phyloP scores from a whole-genome alignment of 2,888 invertebrate genomes.

The Ectemnius continuus region DNA sequence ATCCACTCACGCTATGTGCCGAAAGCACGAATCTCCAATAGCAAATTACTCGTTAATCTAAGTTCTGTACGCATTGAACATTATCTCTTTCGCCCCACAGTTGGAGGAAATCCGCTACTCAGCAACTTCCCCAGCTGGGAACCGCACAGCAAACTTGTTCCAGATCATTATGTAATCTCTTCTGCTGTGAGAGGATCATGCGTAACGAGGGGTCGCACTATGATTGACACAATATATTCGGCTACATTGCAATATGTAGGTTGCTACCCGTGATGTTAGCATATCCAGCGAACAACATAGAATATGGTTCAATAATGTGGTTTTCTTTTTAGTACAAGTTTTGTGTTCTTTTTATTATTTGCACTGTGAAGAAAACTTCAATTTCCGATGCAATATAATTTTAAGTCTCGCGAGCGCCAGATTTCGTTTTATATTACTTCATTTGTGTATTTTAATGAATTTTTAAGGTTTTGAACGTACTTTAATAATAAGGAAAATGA shows the following conservation, averaged over 20 bases:
- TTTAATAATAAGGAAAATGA: too few relatives aligned
- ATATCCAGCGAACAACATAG: too few relatives aligned
- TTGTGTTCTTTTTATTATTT: too few relatives aligned
- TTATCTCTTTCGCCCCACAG: constrained; percentile 31
- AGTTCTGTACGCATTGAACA: neutral
- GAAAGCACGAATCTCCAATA: constrained; percentile 8
- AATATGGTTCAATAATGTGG: too few relatives aligned
- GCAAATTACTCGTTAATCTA: constrained; percentile 22
- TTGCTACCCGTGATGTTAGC: too few relatives aligned
- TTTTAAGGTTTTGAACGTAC: too few relatives aligned
- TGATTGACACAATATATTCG: constrained; percentile 47
- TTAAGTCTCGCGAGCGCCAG: too few relatives aligned
- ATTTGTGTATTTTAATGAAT: too few relatives aligned
- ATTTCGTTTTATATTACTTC: too few relatives aligned
- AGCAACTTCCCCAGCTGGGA: constrained; percentile 50
- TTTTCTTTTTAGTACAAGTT: too few relatives aligned
- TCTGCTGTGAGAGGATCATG: constrained; percentile 30
- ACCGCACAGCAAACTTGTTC: constrained; percentile 46
- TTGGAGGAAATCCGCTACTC: constrained; percentile 61
- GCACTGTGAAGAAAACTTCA: too few relatives aligned
- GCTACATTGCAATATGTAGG: constrained; percentile 26
- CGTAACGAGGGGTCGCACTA: constrained; percentile 39
- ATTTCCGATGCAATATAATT: too few relatives aligned
- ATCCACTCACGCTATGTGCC: neutral
- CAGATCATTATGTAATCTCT: constrained; percentile 55